Evolutionary conservation across 2,113 vertebrate species (phyloP).

Genomic region (Spea multiplicata): DNA sequence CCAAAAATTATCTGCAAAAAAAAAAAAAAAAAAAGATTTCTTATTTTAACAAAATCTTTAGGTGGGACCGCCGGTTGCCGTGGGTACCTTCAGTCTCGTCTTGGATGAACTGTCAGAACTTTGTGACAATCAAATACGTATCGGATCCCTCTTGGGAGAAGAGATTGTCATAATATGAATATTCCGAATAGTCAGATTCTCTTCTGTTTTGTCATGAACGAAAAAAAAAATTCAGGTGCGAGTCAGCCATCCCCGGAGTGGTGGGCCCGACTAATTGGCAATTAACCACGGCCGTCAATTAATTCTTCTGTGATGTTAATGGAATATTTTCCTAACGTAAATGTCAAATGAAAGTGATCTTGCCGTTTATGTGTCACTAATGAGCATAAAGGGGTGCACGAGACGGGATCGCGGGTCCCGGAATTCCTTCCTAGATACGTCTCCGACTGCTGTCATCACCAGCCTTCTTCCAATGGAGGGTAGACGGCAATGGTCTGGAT

Average conservation of each 20-base stretch:
- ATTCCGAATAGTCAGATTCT: neutral
- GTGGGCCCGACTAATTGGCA: conserved; percentile 5
- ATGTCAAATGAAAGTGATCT: neutral
- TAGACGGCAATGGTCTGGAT: no score
- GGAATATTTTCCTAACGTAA: neutral
- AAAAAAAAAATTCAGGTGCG: neutral
- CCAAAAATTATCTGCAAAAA: no score
- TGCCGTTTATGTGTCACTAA: no score
- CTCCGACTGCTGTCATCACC: neutral
- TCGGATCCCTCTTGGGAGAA: neutral
- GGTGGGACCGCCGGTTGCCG: no score
- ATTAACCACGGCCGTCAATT: neutral
- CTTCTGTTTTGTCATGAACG: neutral
- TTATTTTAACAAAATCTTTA: no score
- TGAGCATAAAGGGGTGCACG: neutral
- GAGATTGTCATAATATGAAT: neutral
- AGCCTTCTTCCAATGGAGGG: no score
- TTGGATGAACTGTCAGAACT: no score
- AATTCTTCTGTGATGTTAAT: neutral
- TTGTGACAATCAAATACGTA: neutral
- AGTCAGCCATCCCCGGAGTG: neutral
- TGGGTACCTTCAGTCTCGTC: no score
- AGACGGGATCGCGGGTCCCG: neutral
- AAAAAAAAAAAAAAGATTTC: no score
- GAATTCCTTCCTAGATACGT: neutral